Evolutionary conservation across 2,113 vertebrate genomes (phyloP), one percentile per base, ranked within the genome.

Genomic region (Maccullochella peelii): DNA sequence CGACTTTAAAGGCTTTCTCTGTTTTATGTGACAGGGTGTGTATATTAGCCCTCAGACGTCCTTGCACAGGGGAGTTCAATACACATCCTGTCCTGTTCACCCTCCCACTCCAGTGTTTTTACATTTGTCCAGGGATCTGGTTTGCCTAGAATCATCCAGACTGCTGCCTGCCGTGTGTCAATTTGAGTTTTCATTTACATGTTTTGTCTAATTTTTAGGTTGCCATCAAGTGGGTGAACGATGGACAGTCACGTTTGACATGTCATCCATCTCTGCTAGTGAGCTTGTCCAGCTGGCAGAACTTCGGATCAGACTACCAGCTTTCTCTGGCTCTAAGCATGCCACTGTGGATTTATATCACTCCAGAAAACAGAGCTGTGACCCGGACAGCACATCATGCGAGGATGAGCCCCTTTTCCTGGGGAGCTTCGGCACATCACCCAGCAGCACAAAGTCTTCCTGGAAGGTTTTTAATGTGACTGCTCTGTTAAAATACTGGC

Each of bases 391-490:
- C 0, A 11, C 52, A 2, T 44, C 65, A 6, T 96, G 96, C 1
- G 52, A 72, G 23, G 86, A 92, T 5, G 92, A 93, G 14, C 92
- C 66, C 9, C 86, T 96, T 59, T 89, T 96, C 75, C 89, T 98
- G 78, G 97, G 97, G 33, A 97, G 94, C 4, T 93, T 96, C 72
- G 4, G 23, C 1, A 83, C 90, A 0, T 82, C 69, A 21, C 91
- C 88, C 23, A 79, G 79, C 5, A 66, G 77, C 84, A 85, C 67
- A n/a, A 92, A 89, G 21, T 89, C 95, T 0, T 84, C 95, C 40
- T 97, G 97, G 97, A 95, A 94, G 62, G 94, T 97, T 20, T 97
- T 97, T 27, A 95, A 98, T 30, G 75, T 97, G 84, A 97, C 97
- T 0, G 76, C 72, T 59, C 84, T 96, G 57, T 93, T 98, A 42